Evolutionary conservation across 2,113 vertebrate species (phyloP), one percentile per base, ranked within the genome.

Genomic region (Clupea harengus): DNA sequence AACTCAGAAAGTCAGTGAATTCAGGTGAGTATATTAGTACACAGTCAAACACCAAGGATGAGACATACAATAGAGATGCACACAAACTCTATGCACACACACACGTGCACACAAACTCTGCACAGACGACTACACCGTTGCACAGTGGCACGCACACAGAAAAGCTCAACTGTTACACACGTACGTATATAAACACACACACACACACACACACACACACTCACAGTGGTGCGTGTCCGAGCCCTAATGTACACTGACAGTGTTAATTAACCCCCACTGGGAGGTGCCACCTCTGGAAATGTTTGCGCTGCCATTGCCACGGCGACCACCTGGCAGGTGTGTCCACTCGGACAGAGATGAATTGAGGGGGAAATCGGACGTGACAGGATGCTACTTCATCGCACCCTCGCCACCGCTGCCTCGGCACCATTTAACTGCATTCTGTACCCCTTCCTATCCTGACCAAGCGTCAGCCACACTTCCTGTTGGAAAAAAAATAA

Each of bases 381-480:
- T 44, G 85, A 86, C 85, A 86, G 81, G 81, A 75, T 45, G 85
- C 32, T 46, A 78, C 85, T 78, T 86, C 82, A 78, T 83, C 64
- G 54, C 52, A 49, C n/a, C 22, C 39, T 11, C 9, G 25, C 25
- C 28, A 75, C 67, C 28, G 9, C 4, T 3, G 13, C 17, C 64
- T 67, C 64, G 7, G 39, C 72, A 78, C 72, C 10, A 32, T 32
- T 75, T 17, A 78, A 32, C 28, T 15, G 15, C 25, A 32, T 67
- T 32, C 49, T 13, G 28, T 11, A 13, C 72, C 28, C 28, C 2
- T 39, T 78, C 25, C 0, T 10, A 32, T 32, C 10, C 3, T 4
- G 18, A 1, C 32, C 28, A 0, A 32, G 25, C 9, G 28, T 5
- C 32, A 78, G 13, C 25, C 72, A 39, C 25, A 67, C 25, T 11